A percentile compares a stretch with the other conserved stretches of the same genome.
Evolutionary conservation across 2,888 invertebrate genomes (phyloP).

Genomic region (Julus scanicus): DNA sequence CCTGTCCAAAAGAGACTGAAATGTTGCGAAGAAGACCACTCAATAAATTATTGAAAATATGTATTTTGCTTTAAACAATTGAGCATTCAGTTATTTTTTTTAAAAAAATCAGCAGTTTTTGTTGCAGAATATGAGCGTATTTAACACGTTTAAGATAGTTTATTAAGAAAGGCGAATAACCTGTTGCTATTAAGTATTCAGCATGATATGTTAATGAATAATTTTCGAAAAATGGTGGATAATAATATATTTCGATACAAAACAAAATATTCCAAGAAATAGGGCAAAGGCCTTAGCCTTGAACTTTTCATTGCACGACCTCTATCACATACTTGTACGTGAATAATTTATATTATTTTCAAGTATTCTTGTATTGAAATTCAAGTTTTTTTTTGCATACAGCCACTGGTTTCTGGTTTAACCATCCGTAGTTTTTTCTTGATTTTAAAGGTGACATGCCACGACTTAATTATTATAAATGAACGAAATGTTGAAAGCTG

Average conservation of each 20-base stretch:
- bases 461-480: conserved; percentile 43
- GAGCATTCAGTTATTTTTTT: too few relatives aligned
- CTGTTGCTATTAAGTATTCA: too few relatives aligned
- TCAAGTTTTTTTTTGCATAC: background rate
- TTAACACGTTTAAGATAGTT: too few relatives aligned
- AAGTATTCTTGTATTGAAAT: background rate
- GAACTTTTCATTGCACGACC: conserved; percentile 10
- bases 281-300: background rate
- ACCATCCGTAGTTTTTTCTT: background rate
- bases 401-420: conserved; percentile 16
- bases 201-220: background rate
- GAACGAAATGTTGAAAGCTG: conserved; percentile 20
- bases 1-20: too few relatives aligned
- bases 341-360: background rate
- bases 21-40: too few relatives aligned
- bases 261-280: background rate
- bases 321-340: background rate
- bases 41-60: too few relatives aligned
- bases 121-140: too few relatives aligned
- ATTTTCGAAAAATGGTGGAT: too few relatives aligned
- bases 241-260: too few relatives aligned
- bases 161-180: too few relatives aligned
- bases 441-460: background rate
- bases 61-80: too few relatives aligned
- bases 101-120: too few relatives aligned